Evolutionary conservation across 2,888 invertebrate species (phyloP).

Genomic region (Drosophila monieri): DNA sequence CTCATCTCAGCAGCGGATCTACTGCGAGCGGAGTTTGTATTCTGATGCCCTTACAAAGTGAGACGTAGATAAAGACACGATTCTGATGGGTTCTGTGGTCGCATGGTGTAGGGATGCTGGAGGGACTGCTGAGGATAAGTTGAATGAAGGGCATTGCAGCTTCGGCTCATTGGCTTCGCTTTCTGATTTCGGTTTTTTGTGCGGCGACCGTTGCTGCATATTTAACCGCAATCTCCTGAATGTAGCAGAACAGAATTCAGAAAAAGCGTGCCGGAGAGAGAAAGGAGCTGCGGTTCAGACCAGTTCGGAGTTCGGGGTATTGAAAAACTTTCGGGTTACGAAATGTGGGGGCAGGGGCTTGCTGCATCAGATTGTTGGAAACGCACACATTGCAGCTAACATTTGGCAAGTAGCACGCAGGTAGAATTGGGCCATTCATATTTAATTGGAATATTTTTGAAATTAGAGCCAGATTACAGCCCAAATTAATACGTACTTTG

Average conservation of each 20-base stretch:
- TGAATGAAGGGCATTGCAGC: background rate
- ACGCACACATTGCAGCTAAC: background rate
- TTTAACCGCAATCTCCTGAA: slow-evolving; percentile 62
- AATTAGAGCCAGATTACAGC: slow-evolving; percentile 4
- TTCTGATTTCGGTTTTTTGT: slow-evolving; percentile 16
- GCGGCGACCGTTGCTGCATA: slow-evolving; percentile 45
- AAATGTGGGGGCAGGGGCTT: background rate
- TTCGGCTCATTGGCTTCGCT: slow-evolving; percentile 3
- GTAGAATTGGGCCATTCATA: slow-evolving; percentile 6
- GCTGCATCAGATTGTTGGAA: slow-evolving; percentile 1
- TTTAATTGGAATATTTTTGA: slow-evolving; percentile 8
- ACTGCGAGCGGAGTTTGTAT: slow-evolving; percentile 25
- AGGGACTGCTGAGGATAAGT: background rate
- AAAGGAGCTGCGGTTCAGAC: slow-evolving; percentile 1
- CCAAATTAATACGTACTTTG: slow-evolving; percentile 14
- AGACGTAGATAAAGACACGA: too few species aligned
- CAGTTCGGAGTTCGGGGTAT: slow-evolving; percentile 18
- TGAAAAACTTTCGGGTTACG: slow-evolving; percentile 2
- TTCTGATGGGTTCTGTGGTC: too few species aligned
- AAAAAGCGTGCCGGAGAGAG: background rate
- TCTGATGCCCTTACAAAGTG: background rate
- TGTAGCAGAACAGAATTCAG: slow-evolving; percentile 44
- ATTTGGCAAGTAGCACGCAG: slow-evolving; percentile 1
- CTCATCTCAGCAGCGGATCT: slow-evolving; percentile 32
- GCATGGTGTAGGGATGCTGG: background rate